Evolutionary conservation across 2,888 invertebrate genomes (phyloP), one percentile per base, ranked within the genome.

Genomic region (Seladonia tumulorum): DNA sequence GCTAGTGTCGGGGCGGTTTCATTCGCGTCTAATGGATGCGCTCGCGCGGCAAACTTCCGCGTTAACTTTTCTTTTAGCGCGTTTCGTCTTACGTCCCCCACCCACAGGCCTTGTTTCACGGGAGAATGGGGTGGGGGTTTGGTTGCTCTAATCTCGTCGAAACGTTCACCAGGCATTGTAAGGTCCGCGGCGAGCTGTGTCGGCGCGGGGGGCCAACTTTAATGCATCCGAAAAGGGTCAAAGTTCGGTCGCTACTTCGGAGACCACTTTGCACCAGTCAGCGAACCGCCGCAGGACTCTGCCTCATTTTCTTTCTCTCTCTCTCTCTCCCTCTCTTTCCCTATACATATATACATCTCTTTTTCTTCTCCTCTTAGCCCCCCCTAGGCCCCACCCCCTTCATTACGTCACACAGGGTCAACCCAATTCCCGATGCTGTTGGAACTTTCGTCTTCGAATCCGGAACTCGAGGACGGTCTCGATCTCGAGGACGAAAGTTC

Each of bases 221-320:
- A 90, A 90, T 90, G 90, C 86, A 90, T 90, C 90, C 88, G 89
- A 90, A 90, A 90, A 90, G 86, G 90, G 89, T 89, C 89, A 87
- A 90, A 90, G 89, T 90, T 90, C 78, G 85, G 60, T 82, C 80
- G 76, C 87, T 88, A 90, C 90, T 90, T 90, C 83, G 77, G 81
- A 76, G 85, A 90, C 87, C 90, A 87, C 90, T 89, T 85, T 87
- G 85, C 84, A 78, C 85, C 80, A 74, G 85, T 85, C 85, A 83
- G 72, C 75, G 83, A 83, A 84, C 81, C 78, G 88, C 86, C 86
- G 66, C 85, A 79, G 88, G 90, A 81, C 85, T 84, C 57, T 25
- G 53, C 16, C 22, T 47, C n/a, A 35, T 14, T 47, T 29, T 42
- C 29, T 68, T 14, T 39, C 42, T 42, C 68, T 70, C 49, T 12